A percentile compares a stretch with the other conserved stretches of the same genome.
Evolutionary conservation across 2,113 vertebrate species (phyloP).

Genomic region (Desmodus rotundus): DNA sequence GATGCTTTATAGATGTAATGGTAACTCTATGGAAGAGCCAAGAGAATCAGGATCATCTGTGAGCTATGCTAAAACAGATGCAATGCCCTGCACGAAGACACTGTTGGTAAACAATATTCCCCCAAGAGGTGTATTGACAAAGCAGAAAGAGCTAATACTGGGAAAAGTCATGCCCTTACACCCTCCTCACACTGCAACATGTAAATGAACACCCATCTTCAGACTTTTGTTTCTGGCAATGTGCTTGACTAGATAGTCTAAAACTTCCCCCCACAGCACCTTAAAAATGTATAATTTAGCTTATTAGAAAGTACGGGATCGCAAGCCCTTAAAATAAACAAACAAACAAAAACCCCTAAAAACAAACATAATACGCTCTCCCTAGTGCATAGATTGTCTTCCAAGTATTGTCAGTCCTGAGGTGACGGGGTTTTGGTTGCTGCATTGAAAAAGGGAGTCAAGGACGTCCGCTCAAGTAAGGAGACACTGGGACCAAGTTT

Average conservation of each 20-base stretch:
- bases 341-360: too few relatives aligned
- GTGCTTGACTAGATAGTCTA: not conserved
- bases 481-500: not conserved
- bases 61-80: not conserved
- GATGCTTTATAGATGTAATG: not conserved
- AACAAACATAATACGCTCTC: not conserved
- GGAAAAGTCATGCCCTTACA: fast-evolving
- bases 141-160: not conserved
- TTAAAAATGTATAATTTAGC: not conserved
- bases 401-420: not conserved
- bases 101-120: not conserved
- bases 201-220: not conserved
- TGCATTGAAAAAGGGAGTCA: not conserved
- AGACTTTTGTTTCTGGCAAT: not conserved
- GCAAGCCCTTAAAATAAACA: not conserved
- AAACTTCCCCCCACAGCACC: not conserved
- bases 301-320: not conserved
- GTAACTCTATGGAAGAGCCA: not conserved
- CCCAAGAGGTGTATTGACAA: not conserved
- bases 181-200: not conserved
- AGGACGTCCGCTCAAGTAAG: not conserved
- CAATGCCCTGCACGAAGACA: not conserved
- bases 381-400: not conserved
- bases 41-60: not conserved
- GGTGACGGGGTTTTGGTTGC: not conserved